Evolutionary conservation across 1,140 invertebrate species (phyloP).

Genomic region (Drosophila parabipectinata): DNA sequence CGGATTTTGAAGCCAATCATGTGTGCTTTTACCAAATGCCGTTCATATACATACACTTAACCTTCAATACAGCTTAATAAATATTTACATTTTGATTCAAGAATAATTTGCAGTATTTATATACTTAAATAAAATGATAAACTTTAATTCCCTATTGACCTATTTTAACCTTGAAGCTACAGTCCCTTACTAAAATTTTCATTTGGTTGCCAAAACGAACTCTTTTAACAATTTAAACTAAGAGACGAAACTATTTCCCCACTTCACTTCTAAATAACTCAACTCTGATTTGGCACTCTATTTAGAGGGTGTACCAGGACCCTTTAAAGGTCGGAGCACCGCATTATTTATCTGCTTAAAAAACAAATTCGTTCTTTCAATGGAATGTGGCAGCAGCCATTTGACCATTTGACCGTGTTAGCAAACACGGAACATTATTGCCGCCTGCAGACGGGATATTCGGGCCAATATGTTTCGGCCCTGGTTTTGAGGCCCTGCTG

Average conservation of each 20-base stretch:
- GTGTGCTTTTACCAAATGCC: not conserved
- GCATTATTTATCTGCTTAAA: conserved; percentile 11
- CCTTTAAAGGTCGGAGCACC: not conserved
- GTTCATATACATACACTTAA: not conserved
- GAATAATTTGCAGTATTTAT: not conserved
- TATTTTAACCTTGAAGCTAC: not conserved
- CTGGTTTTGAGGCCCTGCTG: not conserved
- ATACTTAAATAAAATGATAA: too few species aligned
- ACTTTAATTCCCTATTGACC: too few species aligned
- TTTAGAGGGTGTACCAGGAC: not conserved
- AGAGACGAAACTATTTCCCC: not conserved
- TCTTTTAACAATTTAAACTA: not conserved
- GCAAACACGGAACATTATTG: conserved; percentile 65
- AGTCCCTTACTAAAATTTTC: not conserved
- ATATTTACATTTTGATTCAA: not conserved
- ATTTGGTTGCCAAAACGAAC: too few species aligned
- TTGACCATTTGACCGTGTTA: conserved; percentile 24
- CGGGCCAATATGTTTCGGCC: conserved; percentile 51
- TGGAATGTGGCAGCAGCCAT: conserved; percentile 22
- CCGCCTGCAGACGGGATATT: conserved; percentile 51
- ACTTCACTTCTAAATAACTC: not conserved
- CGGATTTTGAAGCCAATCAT: conserved; percentile 7
- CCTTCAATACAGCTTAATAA: not conserved
- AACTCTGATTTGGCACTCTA: not conserved
- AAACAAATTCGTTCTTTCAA: not conserved